Evolutionary conservation across 2,888 invertebrate genomes (phyloP).

Genomic region (Cotesia congregata): DNA sequence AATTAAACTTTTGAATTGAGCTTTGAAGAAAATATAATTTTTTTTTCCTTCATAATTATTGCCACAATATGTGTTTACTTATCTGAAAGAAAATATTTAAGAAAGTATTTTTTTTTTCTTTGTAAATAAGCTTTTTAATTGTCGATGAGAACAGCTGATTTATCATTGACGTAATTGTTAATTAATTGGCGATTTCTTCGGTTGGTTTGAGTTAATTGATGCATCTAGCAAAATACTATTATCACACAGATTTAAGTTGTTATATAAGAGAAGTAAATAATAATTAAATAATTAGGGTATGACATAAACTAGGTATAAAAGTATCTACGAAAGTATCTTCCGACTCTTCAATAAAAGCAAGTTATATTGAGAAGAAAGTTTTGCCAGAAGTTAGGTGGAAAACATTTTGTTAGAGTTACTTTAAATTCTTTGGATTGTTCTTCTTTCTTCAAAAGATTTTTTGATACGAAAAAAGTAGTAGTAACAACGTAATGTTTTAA

Average conservation of each 20-base stretch:
- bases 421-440: neutral
- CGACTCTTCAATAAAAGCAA: neutral
- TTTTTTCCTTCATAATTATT: neutral
- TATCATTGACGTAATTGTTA: neutral
- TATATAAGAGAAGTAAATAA: neutral
- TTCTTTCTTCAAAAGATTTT: neutral
- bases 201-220: neutral
- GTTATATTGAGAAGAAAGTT: neutral
- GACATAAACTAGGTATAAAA: slow-evolving; percentile 3
- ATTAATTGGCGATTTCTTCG: neutral
- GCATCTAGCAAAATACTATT: neutral
- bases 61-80: neutral
- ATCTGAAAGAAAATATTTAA: neutral
- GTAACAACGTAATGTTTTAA: neutral
- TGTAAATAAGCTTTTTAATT: neutral
- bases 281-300: slow-evolving; percentile 5
- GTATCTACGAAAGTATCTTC: slow-evolving; percentile 2
- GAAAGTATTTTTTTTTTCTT: neutral
- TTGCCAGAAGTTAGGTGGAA: neutral
- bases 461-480: neutral
- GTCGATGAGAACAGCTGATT: neutral
- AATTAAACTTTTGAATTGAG: neutral
- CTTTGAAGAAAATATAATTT: neutral
- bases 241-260: neutral
- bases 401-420: no score